These are phyloP conservation scores for Cephalotes varians DNA, from an alignment of 2,888 invertebrate genomes.

Conservation along the genomic window DNA sequence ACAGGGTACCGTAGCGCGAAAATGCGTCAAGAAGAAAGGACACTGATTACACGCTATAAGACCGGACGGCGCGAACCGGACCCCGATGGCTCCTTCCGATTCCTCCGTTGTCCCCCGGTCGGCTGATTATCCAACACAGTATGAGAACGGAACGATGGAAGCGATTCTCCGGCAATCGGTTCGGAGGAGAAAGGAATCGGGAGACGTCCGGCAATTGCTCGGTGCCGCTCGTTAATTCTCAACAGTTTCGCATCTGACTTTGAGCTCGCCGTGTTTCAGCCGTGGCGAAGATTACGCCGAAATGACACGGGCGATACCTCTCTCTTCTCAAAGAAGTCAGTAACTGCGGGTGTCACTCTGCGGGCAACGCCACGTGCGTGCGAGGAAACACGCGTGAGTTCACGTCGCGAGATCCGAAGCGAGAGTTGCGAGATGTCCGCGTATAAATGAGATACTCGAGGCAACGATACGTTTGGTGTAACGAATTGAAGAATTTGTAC, in stretches of 20 bases:
- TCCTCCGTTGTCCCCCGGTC: constrained; percentile 16
- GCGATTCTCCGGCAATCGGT: constrained; percentile 41
- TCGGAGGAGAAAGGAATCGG: constrained; percentile 47
- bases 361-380: constrained; percentile 8
- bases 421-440: not conserved
- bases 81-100: constrained; percentile 41
- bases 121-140: constrained; percentile 45
- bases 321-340: constrained; percentile 19
- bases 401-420: not conserved
- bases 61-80: constrained; percentile 14
- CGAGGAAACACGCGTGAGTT: constrained; percentile 11
- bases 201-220: constrained; percentile 45
- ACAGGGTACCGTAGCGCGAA: constrained; percentile 62
- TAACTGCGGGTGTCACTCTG: constrained; percentile 20
- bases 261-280: constrained; percentile 29
- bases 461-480: not conserved
- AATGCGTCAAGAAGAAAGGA: constrained; percentile 55
- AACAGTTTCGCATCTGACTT: constrained; percentile 49
- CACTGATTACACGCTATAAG: constrained; percentile 61
- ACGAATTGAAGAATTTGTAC: not conserved
- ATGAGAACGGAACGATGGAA: constrained; percentile 35
- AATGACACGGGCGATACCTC: constrained; percentile 26
- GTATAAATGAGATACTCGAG: not conserved
- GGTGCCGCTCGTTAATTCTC: constrained; percentile 50
- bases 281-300: constrained; percentile 32